These are phyloP conservation scores for Sebastes ruberrimus DNA, from an alignment of 2,797 vertebrate species.

Conservation along the genomic window DNA sequence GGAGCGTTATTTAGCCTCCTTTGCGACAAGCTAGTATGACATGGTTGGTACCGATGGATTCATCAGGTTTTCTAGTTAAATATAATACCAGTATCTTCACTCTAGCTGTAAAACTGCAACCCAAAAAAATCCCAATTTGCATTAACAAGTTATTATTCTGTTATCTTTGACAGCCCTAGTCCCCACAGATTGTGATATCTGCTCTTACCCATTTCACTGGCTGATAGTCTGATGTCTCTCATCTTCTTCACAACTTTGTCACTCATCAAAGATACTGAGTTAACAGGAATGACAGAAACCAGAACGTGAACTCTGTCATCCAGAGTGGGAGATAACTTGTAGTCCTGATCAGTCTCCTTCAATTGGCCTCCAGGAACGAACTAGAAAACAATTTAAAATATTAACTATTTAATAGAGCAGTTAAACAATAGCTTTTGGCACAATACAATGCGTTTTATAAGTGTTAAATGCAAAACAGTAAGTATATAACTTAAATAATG, in stretches of 20 bases:
- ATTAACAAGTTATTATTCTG: fast-evolving
- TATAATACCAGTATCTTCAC: no score
- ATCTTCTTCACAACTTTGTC: neutral
- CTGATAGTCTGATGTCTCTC: conserved; percentile 28
- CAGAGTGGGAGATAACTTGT: neutral
- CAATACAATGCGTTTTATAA: fast-evolving
- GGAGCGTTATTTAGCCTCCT: no score
- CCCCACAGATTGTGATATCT: neutral
- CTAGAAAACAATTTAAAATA: conserved; percentile 19
- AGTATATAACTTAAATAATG: neutral
- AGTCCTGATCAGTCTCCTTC: fast-evolving
- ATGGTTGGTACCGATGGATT: no score
- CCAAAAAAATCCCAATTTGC: no score
- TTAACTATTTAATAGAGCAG: no score
- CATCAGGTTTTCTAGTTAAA: no score
- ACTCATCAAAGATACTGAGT: neutral
- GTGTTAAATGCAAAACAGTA: neutral
- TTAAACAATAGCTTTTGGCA: no score
- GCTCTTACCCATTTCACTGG: conserved; percentile 43
- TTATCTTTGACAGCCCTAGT: no score
- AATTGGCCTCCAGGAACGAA: neutral
- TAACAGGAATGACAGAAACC: conserved; percentile 40
- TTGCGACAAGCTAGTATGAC: no score
- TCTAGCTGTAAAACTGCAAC: no score
- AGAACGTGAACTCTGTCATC: conserved; percentile 47